Evolutionary conservation across 2,888 invertebrate genomes (phyloP), one percentile per base, ranked within the genome.

Genomic region (Spisula subtruncata): DNA sequence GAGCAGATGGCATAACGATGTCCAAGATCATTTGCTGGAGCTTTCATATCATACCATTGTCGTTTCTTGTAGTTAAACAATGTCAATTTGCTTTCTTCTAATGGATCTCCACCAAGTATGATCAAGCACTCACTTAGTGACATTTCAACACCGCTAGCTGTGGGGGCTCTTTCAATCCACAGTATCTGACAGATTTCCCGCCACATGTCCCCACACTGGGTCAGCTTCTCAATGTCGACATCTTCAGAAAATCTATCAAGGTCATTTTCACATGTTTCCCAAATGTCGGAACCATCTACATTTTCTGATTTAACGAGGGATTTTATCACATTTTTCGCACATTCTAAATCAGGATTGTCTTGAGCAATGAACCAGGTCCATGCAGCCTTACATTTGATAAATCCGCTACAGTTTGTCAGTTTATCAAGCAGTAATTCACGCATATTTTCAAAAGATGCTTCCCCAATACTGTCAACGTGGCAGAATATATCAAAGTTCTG

Each of bases 1-100:
- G 86, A 84, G 54, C 90, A 90, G 16, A 91, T 71, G 12, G 92
- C 90, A 85, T 89, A 92, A 16, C 89, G 32, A 46, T 88, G 84
- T 20, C 92, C 92, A n/a, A 90, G 86, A 1, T 90, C 89, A 5
- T n/a, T 56, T 18, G 75, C 18, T 14, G 83, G 51, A 1, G 84
- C 54, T 14, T 48, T 41, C 12, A 89, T n/a, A 41, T 83, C 48
- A 60, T 80, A 88, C 92, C 92, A 92, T 18, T 66, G 84, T 75
- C 89, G 86, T 56, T 90, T 88, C 51, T 85, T 88, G 46, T 84
- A 88, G 46, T 89, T 85, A 12, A 90, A 88, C 18, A 87, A 56
- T 16, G 89, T 86, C 25, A 92, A 79, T 32, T 75, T 82, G 20
- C 84, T 89, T 25, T 89, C 56, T 0, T 87, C 88, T 18, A 54